A percentile compares a stretch with the other conserved stretches of the same genome.
Conservation (phyloP, 2,888 invertebrate genomes). For the Mesorhabditis belari region DNA sequence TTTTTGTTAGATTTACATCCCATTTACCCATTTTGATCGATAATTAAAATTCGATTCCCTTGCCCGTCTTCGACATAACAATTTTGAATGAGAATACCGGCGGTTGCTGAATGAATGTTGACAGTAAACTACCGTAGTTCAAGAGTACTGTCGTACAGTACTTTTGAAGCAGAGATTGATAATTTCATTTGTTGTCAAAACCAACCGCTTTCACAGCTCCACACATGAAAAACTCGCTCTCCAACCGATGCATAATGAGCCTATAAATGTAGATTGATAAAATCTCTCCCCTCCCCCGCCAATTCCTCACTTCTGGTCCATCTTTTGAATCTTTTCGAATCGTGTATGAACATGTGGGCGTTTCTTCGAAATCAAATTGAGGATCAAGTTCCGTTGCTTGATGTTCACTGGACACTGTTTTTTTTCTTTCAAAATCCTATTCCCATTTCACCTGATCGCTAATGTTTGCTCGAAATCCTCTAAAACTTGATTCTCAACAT, state of each 20-base stretch:
- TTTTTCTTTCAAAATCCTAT: not conserved
- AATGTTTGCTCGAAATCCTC: slow-evolving; percentile 44
- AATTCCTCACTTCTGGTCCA: slow-evolving; percentile 34
- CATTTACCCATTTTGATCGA: slow-evolving; percentile 49
- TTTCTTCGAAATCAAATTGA: slow-evolving; percentile 44
- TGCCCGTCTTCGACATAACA: slow-evolving; percentile 52
- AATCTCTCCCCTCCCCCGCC: too few relatives aligned
- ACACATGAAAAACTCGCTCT: slow-evolving; percentile 50
- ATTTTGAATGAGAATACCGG: slow-evolving; percentile 52
- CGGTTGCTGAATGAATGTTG: slow-evolving; percentile 29
- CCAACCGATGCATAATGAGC: slow-evolving; percentile 49
- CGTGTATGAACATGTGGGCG: slow-evolving; percentile 46
- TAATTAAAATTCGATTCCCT: slow-evolving; percentile 50
- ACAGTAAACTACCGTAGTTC: too few relatives aligned
- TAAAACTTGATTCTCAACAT: slow-evolving; percentile 46
- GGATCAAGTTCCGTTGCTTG: slow-evolving; percentile 45
- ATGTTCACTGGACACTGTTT: slow-evolving; percentile 30
- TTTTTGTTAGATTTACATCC: not conserved
- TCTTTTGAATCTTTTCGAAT: slow-evolving; percentile 44
- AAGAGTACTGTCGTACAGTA: too few relatives aligned
- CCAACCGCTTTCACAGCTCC: slow-evolving; percentile 46
- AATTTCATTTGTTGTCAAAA: not conserved
- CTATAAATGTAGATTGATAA: too few relatives aligned
- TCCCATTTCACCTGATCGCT: slow-evolving; percentile 32
- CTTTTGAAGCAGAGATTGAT: too few relatives aligned